A percentile compares a stretch with the other conserved stretches of the same genome.
These are phyloP conservation scores for Panthera leo DNA, from an alignment of 2,113 vertebrate species.

Conservation along the genomic window DNA sequence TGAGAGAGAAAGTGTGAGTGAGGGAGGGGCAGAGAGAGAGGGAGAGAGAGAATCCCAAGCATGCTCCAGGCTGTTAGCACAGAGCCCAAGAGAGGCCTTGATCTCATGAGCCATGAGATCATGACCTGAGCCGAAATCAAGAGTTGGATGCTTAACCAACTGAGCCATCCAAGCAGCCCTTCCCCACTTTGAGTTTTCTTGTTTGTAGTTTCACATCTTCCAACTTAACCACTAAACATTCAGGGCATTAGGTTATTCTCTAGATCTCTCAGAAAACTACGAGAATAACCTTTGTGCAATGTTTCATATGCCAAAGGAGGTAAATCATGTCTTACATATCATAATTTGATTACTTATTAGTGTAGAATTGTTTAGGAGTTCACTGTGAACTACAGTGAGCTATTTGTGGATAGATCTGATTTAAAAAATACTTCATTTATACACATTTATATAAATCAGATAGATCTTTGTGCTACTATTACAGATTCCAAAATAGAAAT, in stretches of 20 bases:
- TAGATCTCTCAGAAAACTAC: not conserved
- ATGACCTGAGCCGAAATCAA: no score
- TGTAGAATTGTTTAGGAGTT: not conserved
- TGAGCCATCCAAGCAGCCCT: not conserved
- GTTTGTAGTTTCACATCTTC: not conserved
- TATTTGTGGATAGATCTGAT: not conserved
- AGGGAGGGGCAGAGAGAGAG: no score
- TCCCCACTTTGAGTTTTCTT: constrained; percentile 6
- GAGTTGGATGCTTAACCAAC: no score
- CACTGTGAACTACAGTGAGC: not conserved
- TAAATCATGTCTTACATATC: not conserved
- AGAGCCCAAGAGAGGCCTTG: no score
- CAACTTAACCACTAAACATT: not conserved
- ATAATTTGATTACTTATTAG: not conserved
- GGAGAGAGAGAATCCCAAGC: no score
- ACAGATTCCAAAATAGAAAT: not conserved
- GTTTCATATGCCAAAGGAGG: not conserved
- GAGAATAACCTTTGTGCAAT: not conserved
- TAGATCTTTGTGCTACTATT: not conserved
- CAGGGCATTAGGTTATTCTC: not conserved
- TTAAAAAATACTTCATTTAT: not conserved
- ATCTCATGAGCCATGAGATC: no score
- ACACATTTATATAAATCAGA: not conserved
- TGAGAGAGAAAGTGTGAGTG: no score
- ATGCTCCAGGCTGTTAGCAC: no score